Evolutionary conservation across 2,888 invertebrate species (phyloP).

Genomic region (Cylloceria caligata): DNA sequence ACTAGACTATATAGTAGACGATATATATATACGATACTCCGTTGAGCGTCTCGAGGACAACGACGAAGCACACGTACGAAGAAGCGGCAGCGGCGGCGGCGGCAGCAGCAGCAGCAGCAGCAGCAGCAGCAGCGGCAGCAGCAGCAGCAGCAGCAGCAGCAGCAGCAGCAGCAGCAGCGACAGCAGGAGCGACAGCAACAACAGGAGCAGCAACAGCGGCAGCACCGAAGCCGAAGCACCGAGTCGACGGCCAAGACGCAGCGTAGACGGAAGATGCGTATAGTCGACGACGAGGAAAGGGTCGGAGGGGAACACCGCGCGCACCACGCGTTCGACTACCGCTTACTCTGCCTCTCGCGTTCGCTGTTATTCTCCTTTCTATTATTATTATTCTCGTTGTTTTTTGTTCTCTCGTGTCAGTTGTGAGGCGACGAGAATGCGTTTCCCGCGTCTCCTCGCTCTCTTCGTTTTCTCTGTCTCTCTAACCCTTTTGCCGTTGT

Average conservation of each 20-base stretch:
- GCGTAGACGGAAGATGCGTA: slow-evolving; percentile 44
- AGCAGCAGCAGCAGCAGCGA: no score
- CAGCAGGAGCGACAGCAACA: no score
- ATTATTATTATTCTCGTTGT: slow-evolving; percentile 13
- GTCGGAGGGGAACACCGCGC: slow-evolving; percentile 74
- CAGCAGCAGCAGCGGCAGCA: no score
- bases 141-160: no score
- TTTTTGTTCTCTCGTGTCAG: not conserved
- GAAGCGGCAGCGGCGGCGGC: slow-evolving; percentile 17
- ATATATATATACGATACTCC: slow-evolving; percentile 5
- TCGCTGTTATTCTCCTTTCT: slow-evolving; percentile 12
- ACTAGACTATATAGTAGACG: slow-evolving; percentile 1
- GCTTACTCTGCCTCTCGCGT: not conserved
- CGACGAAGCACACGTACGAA: slow-evolving; percentile 3
- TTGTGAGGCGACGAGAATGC: slow-evolving; percentile 1
- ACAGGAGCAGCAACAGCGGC: no score
- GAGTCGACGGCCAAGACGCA: slow-evolving; percentile 44
- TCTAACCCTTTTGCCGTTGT: not conserved
- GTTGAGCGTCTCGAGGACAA: slow-evolving; percentile 2
- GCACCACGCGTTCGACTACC: slow-evolving; percentile 63
- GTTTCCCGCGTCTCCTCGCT: slow-evolving; percentile 19
- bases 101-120: slow-evolving; percentile 2
- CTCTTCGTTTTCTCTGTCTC: not conserved
- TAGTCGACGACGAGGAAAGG: slow-evolving; percentile 42
- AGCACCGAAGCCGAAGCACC: slow-evolving; percentile 13